Base-by-base conservation (phyloP, 2,888 invertebrate genomes). In the Megastigmus dorsalis region DNA sequence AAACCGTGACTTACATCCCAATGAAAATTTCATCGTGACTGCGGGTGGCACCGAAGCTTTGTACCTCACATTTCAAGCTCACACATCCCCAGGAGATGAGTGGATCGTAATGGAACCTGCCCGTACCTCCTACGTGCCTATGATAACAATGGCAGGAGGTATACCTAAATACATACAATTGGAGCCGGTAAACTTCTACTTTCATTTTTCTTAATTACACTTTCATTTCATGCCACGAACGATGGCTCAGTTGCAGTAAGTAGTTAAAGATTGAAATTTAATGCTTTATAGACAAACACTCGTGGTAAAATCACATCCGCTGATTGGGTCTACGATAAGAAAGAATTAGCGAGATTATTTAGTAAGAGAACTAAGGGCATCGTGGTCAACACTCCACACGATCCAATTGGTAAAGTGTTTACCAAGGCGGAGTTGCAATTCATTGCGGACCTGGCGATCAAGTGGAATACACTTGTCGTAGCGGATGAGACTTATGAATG, bases 401-500 rank as follows among this genome's bases (percentile, higher is more conserved):
- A 99, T 89, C 99, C 99, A 0, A 88, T 97, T 0, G 99, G 99
- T 48, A 99, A 99, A 89, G 95, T 97, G 15, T 95, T 93, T 84
- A 91, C 90, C 0, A 79, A 84, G 36, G 88, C 91, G 1, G 96
- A 97, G 86, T 84, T 96, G 78, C 89, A 92, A 79, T 84, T 92
- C 77, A 95, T 99, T 78, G 97, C 97, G 0, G 90, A 94, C 78
- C 89, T 99, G 69, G 98, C 98, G 86, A 95, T 94, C 85, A 95
- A 98, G 84, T 94, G 96, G 91, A 94, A 99, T 86, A 94, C 95
- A 1, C 89, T 99, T 4, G 97, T 97, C 67, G 89, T 99, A 15
- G 93, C 97, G 0, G 99, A 99, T 88, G 99, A 99, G 88, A 99
- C 99, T 0, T 99, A 99, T 82, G 99, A 99, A 88, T 99, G 98